Conservation (phyloP, 2,888 invertebrate species). For the Oeneis ivallda region DNA sequence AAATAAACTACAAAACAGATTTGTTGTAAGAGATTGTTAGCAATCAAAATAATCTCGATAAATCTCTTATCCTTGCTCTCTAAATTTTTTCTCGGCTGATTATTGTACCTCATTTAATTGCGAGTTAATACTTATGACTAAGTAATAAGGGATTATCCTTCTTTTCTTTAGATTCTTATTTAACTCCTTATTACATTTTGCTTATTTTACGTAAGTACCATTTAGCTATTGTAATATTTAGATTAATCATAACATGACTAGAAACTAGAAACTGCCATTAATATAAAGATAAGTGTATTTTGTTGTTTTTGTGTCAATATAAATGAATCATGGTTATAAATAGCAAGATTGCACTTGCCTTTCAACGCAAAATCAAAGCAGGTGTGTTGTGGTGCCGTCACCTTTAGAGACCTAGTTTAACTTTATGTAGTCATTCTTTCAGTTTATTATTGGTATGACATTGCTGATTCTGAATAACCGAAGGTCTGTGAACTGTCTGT, state of each 20-base stretch:
- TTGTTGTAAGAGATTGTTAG: neutral
- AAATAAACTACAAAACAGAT: too few species aligned
- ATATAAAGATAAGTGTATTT: conserved; percentile 16
- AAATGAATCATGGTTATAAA: neutral
- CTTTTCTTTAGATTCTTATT: neutral
- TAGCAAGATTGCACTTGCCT: neutral
- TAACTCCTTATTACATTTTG: neutral
- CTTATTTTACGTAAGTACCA: neutral
- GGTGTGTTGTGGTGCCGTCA: too few species aligned
- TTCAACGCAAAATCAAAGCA: too few species aligned
- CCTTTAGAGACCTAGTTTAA: too few species aligned
- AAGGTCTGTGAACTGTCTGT: too few species aligned
- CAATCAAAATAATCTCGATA: neutral
- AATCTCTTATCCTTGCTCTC: neutral
- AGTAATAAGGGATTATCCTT: neutral
- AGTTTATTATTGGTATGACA: too few species aligned
- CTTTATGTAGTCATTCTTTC: too few species aligned
- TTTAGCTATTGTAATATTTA: neutral
- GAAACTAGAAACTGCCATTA: conserved; percentile 35
- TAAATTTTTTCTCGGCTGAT: conserved; percentile 1
- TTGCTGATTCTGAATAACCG: too few species aligned
- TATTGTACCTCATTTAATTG: neutral
- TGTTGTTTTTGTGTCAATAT: conserved; percentile 17
- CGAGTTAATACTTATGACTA: neutral
- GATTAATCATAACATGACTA: conserved; percentile 20